Conservation (phyloP, 2,888 invertebrate genomes). For the Lycocerus yunnanus region DNA sequence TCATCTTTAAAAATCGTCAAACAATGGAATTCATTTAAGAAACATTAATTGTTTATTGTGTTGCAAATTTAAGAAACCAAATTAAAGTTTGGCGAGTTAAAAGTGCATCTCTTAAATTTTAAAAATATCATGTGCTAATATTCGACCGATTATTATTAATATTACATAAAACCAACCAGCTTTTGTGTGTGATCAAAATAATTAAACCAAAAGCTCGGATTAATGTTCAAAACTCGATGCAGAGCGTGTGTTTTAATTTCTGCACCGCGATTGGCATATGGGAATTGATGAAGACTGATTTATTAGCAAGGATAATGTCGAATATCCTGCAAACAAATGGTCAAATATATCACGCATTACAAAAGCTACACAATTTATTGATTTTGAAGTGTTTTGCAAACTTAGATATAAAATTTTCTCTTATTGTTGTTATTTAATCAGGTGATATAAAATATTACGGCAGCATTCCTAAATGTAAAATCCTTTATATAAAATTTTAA, state of each 20-base stretch:
- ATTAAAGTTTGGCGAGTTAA: too few relatives aligned
- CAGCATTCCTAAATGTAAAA: background rate
- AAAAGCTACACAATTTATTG: slow-evolving; percentile 22
- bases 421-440: background rate
- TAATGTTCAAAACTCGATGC: slow-evolving; percentile 23
- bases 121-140: slow-evolving; percentile 1
- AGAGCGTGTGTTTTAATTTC: slow-evolving; percentile 27
- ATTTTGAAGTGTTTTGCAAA: slow-evolving; percentile 1
- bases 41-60: slow-evolving; percentile 9
- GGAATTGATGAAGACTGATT: slow-evolving; percentile 38
- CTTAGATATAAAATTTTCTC: background rate
- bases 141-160: background rate
- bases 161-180: slow-evolving; percentile 1
- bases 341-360: slow-evolving; percentile 30
- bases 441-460: background rate
- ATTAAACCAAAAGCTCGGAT: slow-evolving; percentile 18
- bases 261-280: slow-evolving; percentile 25
- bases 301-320: slow-evolving; percentile 34
- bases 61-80: background rate
- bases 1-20: slow-evolving; percentile 8
- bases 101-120: too few relatives aligned
- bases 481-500: background rate
- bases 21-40: background rate
- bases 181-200: slow-evolving; percentile 12
- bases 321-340: slow-evolving; percentile 31